A percentile compares a stretch with the other conserved stretches of the same genome.
Conservation (phyloP, 2,113 vertebrate species). For the Struthidea cinerea region DNA sequence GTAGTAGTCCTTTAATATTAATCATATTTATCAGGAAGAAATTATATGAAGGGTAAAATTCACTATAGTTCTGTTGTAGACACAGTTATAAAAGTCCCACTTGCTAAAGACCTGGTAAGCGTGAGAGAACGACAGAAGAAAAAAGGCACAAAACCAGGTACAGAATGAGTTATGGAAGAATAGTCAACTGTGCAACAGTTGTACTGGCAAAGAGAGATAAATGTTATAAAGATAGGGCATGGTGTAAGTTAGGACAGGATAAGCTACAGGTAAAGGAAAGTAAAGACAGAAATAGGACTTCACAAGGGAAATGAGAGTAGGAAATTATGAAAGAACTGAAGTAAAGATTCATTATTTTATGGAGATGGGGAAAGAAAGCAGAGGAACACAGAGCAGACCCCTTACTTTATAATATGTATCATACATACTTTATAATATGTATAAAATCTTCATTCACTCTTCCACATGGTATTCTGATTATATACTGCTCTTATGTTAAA, state of each 20-base stretch:
- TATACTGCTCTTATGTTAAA: neutral
- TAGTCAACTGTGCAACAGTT: neutral
- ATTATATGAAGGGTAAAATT: constrained; percentile 6
- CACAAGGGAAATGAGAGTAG: neutral
- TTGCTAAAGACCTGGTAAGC: neutral
- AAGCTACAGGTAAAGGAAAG: neutral
- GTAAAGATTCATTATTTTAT: neutral
- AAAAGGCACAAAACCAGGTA: neutral
- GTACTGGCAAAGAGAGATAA: neutral
- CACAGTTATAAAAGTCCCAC: neutral
- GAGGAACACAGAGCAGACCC: neutral
- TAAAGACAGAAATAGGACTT: neutral
- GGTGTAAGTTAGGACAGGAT: neutral
- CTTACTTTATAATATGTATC: neutral
- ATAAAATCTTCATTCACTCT: neutral
- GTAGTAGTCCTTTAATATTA: neutral
- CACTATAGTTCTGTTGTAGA: neutral
- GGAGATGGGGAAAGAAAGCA: neutral
- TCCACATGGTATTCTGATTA: neutral
- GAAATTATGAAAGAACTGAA: neutral
- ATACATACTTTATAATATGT: neutral
- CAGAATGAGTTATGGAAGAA: neutral
- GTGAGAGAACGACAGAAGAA: neutral
- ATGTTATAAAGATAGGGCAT: neutral
- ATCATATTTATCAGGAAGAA: neutral